Evolutionary conservation across 2,113 vertebrate species (phyloP).

Genomic region (Larimichthys polyactis): DNA sequence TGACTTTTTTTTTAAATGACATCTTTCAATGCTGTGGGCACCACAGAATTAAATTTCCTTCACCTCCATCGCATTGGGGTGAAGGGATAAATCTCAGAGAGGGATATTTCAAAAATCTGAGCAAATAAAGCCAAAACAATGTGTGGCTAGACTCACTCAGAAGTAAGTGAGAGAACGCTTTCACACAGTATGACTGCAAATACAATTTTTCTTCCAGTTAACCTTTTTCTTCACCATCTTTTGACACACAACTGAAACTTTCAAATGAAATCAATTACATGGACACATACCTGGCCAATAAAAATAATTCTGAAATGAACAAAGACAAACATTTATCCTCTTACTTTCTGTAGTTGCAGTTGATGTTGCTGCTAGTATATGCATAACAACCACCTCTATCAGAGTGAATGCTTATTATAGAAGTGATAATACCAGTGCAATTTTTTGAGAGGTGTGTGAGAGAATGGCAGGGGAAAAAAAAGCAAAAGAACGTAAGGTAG

Average conservation of each 20-base stretch:
- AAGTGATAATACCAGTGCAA: conserved; percentile 3
- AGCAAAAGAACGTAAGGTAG: conserved; percentile 35
- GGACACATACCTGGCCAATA: too few species aligned
- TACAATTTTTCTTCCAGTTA: neutral
- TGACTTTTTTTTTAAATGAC: neutral
- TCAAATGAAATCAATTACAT: neutral
- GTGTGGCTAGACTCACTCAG: neutral
- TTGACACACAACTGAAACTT: neutral
- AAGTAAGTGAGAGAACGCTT: neutral
- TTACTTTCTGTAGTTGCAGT: neutral
- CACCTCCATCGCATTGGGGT: neutral
- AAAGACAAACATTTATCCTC: neutral
- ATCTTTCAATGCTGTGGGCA: neutral
- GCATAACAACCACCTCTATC: neutral
- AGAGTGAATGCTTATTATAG: neutral
- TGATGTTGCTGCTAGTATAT: neutral
- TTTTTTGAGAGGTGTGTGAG: conserved; percentile 7
- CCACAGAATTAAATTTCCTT: neutral
- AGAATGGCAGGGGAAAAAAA: neutral
- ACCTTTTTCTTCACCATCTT: neutral
- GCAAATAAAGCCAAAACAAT: conserved; percentile 13
- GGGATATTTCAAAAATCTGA: neutral
- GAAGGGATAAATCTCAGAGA: neutral
- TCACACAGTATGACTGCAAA: neutral
- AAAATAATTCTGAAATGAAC: neutral